Evolutionary conservation across 1,140 invertebrate species (phyloP).

Genomic region (Drosophila sproati): DNA sequence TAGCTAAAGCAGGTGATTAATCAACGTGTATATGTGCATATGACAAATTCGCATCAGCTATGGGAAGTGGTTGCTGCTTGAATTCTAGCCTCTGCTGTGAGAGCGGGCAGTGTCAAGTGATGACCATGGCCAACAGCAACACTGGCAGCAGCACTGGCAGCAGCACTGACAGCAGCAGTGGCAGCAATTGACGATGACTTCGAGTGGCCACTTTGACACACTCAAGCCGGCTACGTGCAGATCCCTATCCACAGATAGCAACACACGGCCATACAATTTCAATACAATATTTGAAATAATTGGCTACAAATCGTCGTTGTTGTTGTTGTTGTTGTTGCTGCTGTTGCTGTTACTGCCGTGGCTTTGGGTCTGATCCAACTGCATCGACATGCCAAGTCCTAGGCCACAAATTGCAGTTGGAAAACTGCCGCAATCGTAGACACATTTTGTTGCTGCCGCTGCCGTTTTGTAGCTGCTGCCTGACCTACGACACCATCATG

Average conservation of each 20-base stretch:
- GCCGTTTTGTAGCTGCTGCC: constrained; percentile 32
- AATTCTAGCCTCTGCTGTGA: constrained; percentile 19
- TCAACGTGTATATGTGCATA: constrained; percentile 46
- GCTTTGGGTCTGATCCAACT: constrained; percentile 14
- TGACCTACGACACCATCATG: constrained; percentile 80
- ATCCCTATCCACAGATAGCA: constrained; percentile 67
- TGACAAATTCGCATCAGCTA: constrained; percentile 63
- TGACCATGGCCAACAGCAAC: constrained; percentile 38
- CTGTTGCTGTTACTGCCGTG: constrained; percentile 27
- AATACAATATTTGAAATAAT: constrained; percentile 84
- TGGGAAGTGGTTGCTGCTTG: constrained; percentile 14
- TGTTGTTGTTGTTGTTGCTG: constrained; percentile 51
- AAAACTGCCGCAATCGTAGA: constrained; percentile 63
- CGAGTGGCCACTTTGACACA: constrained; percentile 61
- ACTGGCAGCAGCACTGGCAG: neutral
- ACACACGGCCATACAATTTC: constrained; percentile 77
- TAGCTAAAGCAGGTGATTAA: constrained; percentile 56
- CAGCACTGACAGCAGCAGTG: neutral
- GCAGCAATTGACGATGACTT: constrained; percentile 23
- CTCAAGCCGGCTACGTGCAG: constrained; percentile 60
- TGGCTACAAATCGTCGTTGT: constrained; percentile 83
- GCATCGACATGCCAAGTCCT: constrained; percentile 44
- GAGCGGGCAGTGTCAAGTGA: constrained; percentile 51
- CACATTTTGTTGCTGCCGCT: constrained; percentile 46
- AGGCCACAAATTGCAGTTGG: constrained; percentile 78